These are phyloP conservation scores for Hecatera dysodea DNA, from an alignment of 2,888 invertebrate genomes.

Conservation along the genomic window DNA sequence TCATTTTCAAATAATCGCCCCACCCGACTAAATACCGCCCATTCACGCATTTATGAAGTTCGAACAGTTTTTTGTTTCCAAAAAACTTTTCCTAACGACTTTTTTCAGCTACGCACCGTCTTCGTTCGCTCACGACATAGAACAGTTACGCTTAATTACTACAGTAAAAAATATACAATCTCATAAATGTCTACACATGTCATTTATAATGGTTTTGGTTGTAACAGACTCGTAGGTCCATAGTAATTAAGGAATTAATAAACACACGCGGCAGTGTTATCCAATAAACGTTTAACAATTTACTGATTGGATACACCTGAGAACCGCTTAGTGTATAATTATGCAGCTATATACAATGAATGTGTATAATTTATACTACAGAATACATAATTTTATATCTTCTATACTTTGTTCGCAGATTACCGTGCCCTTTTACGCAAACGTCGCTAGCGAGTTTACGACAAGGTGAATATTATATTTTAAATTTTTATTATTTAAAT, in stretches of 20 bases:
- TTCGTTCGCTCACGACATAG: constrained; percentile 49
- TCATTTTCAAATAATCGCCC: constrained; percentile 24
- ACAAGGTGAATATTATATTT: constrained; percentile 91
- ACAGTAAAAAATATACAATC: constrained; percentile 50
- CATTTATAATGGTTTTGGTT: constrained; percentile 60
- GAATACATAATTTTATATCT: constrained; percentile 47
- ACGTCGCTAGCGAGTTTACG: constrained; percentile 95
- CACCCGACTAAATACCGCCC: constrained; percentile 35
- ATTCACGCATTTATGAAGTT: constrained; percentile 50
- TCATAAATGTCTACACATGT: constrained; percentile 63
- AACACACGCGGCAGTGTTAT: constrained; percentile 56
- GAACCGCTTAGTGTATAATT: constrained; percentile 61
- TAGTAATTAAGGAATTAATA: constrained; percentile 71
- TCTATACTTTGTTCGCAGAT: constrained; percentile 91
- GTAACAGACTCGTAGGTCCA: constrained; percentile 56
- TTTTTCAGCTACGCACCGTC: constrained; percentile 50
- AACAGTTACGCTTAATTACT: constrained; percentile 57
- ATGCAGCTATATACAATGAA: constrained; percentile 64
- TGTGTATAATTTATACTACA: constrained; percentile 59
- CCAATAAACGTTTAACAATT: constrained; percentile 69
- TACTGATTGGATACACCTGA: constrained; percentile 73
- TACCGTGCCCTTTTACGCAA: constrained; percentile 95
- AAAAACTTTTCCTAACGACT: constrained; percentile 51
- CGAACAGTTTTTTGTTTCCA: constrained; percentile 46
- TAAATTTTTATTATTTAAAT: constrained; percentile 49